Conservation (phyloP, 2,888 invertebrate genomes). For the Scelioninae gen. 1 region DNA sequence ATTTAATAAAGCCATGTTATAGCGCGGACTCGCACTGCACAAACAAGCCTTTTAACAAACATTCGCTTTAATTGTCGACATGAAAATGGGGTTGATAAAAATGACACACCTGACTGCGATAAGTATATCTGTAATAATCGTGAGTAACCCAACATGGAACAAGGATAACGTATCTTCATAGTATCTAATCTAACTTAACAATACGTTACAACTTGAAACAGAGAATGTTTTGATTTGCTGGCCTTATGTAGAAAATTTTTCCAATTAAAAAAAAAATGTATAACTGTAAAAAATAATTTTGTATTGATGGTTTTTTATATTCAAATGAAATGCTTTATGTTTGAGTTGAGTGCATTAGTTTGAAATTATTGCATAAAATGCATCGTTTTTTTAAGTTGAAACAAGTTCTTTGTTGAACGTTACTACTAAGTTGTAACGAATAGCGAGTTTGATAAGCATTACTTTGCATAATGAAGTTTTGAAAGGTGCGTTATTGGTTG, state of each 20-base stretch:
- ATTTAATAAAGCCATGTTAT: conserved; percentile 39
- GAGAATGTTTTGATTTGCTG: conserved; percentile 56
- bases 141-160: conserved; percentile 51
- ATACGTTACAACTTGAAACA: conserved; percentile 36
- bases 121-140: conserved; percentile 61
- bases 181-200: conserved; percentile 60
- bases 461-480: conserved; percentile 31
- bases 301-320: not conserved
- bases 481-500: conserved; percentile 36
- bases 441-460: conserved; percentile 35
- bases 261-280: not conserved
- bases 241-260: too few species aligned
- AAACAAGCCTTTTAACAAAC: conserved; percentile 55
- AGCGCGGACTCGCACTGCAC: conserved; percentile 8
- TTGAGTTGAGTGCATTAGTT: too few species aligned
- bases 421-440: not conserved
- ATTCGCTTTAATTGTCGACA: conserved; percentile 58
- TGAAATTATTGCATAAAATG: too few species aligned
- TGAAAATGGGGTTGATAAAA: conserved; percentile 64
- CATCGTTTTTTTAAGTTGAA: not conserved
- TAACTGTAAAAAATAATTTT: not conserved
- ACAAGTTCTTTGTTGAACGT: not conserved
- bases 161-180: conserved; percentile 63
- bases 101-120: conserved; percentile 62
- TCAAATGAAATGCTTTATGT: too few species aligned